These are phyloP conservation scores for Galerucella pusilla DNA, from an alignment of 2,888 invertebrate genomes.

Conservation along the genomic window DNA sequence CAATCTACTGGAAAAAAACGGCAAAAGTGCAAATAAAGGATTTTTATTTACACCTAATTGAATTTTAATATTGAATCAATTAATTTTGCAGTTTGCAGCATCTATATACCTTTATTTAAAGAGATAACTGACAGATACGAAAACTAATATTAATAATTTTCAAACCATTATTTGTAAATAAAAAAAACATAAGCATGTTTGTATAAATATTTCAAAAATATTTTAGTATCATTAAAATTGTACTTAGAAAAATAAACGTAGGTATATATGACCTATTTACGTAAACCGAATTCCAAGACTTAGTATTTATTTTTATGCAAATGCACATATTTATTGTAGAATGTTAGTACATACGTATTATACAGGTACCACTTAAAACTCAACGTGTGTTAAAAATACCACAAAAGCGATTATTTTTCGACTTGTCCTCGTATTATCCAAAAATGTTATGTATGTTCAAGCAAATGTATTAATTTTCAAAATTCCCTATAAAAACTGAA, in stretches of 20 bases:
- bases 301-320: background rate
- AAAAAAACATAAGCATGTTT: background rate
- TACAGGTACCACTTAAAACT: background rate
- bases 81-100: too few relatives aligned
- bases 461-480: constrained; percentile 1
- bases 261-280: background rate
- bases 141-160: too few relatives aligned
- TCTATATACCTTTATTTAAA: too few relatives aligned
- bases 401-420: background rate
- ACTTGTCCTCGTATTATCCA: background rate
- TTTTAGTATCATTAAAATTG: background rate
- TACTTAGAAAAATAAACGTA: background rate
- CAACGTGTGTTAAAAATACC: background rate
- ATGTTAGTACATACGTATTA: background rate
- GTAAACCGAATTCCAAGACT: background rate
- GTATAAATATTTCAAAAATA: background rate
- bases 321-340: background rate
- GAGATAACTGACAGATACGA: too few relatives aligned
- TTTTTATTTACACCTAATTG: too few relatives aligned
- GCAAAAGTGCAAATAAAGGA: too few relatives aligned
- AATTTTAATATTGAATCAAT: too few relatives aligned
- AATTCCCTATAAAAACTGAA: background rate
- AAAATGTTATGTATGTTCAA: background rate
- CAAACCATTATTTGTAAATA: too few relatives aligned
- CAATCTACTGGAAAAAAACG: too few relatives aligned